Percentiles rank a stretch among this genome's conserved stretches.
phyloP scores from a whole-genome alignment of 2,113 vertebrate genomes.

The Zosterops japonicus region DNA sequence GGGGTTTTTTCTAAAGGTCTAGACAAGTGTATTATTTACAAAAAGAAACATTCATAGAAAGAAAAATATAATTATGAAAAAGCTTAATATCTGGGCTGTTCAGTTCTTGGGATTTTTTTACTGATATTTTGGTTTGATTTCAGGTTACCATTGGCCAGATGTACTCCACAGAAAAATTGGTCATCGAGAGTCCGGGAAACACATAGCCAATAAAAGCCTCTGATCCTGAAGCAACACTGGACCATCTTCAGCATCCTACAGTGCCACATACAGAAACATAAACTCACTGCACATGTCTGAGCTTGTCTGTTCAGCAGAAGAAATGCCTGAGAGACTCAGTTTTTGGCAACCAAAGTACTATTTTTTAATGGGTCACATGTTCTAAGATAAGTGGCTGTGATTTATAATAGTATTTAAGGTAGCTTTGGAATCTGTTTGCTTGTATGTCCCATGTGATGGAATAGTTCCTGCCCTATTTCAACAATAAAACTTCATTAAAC shows the following conservation, averaged over 20 bases:
- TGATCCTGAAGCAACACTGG: background rate
- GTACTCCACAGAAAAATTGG: slow-evolving; percentile 76
- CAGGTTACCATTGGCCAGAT: slow-evolving; percentile 81
- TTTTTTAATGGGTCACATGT: background rate
- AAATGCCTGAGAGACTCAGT: background rate
- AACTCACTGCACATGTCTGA: slow-evolving; percentile 11
- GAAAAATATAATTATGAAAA: background rate
- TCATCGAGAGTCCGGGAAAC: slow-evolving; percentile 76
- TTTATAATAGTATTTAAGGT: background rate
- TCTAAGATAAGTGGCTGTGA: background rate
- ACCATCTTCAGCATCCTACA: slow-evolving; percentile 53
- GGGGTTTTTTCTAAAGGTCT: background rate
- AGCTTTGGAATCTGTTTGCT: background rate
- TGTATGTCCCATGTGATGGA: background rate
- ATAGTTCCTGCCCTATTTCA: background rate
- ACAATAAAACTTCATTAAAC: slow-evolving; percentile 67
- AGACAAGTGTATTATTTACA: background rate
- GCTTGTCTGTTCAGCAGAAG: slow-evolving; percentile 20
- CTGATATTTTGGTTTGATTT: slow-evolving; percentile 53
- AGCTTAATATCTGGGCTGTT: background rate
- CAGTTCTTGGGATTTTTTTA: background rate
- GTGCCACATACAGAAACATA: background rate
- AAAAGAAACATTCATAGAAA: background rate
- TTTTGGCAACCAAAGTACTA: slow-evolving; percentile 34
- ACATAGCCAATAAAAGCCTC: slow-evolving; percentile 25